Percentiles rank a stretch among this genome's conserved stretches.
phyloP scores from a whole-genome alignment of 2,113 vertebrate genomes.

The Zosterops borbonicus region DNA sequence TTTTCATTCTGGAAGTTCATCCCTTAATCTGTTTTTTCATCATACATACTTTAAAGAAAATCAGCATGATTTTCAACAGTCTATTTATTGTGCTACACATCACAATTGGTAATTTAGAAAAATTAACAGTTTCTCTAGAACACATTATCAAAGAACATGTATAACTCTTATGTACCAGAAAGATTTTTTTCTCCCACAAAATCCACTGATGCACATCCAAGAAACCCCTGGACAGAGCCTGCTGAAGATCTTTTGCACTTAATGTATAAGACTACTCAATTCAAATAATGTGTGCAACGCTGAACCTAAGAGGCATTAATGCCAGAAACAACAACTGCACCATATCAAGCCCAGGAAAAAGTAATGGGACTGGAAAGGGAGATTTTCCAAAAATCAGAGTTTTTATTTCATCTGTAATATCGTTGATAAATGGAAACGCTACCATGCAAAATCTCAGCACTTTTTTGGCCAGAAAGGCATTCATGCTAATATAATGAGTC shows the following conservation, averaged over 20 bases:
- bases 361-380: constrained; percentile 61
- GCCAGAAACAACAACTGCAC: constrained; percentile 72
- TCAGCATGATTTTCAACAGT: constrained; percentile 34
- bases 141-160: constrained; percentile 39
- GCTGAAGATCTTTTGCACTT: constrained; percentile 66
- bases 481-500: constrained; percentile 46
- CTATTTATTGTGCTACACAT: constrained; percentile 39
- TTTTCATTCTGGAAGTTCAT: constrained; percentile 22
- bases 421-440: constrained; percentile 67
- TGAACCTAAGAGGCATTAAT: constrained; percentile 51
- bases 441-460: constrained; percentile 62
- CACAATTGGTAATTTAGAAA: constrained; percentile 43
- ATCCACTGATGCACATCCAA: constrained; percentile 68
- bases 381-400: constrained; percentile 62
- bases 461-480: constrained; percentile 52
- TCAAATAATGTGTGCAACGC: constrained; percentile 39
- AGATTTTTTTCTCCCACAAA: constrained; percentile 32
- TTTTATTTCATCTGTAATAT: constrained; percentile 72
- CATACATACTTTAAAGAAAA: constrained; percentile 18
- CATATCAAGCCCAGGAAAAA: constrained; percentile 60
- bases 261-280: constrained; percentile 54
- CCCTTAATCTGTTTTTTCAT: neutral
- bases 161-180: constrained; percentile 16
- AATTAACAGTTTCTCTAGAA: constrained; percentile 55
- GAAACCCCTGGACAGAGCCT: constrained; percentile 52